phyloP scores from a whole-genome alignment of 2,113 vertebrate genomes.

The Pelecanus crispus region DNA sequence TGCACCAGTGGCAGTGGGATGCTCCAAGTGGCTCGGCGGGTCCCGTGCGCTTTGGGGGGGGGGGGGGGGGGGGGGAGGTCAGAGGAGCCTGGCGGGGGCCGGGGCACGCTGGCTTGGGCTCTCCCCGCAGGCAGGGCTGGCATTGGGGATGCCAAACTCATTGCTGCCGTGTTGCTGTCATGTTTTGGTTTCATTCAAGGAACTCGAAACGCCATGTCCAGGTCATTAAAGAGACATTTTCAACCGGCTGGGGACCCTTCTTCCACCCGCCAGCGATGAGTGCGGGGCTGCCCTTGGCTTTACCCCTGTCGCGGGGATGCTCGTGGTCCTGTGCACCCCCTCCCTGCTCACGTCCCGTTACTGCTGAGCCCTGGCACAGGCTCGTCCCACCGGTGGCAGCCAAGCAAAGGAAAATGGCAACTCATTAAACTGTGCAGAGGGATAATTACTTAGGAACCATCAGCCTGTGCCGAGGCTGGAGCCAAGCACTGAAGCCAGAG shows the following conservation, averaged over 20 bases:
- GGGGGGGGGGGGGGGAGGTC: background rate
- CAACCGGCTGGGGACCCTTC: background rate
- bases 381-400: background rate
- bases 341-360: background rate
- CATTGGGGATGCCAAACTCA: background rate
- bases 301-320: background rate
- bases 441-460: background rate
- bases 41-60: background rate
- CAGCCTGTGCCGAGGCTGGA: background rate
- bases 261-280: background rate
- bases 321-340: background rate
- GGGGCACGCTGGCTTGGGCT: background rate
- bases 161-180: background rate
- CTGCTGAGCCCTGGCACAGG: background rate
- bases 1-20: background rate
- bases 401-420: background rate
- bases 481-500: background rate
- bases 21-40: background rate
- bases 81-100: background rate
- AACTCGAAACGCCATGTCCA: background rate
- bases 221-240: slow-evolving; percentile 61
- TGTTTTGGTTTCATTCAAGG: background rate
- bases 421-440: background rate
- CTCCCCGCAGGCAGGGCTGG: background rate
- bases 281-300: background rate